Percentiles rank a stretch among this genome's conserved stretches.
phyloP scores from a whole-genome alignment of 2,113 vertebrate genomes.

The Sigmodon hispidus region DNA sequence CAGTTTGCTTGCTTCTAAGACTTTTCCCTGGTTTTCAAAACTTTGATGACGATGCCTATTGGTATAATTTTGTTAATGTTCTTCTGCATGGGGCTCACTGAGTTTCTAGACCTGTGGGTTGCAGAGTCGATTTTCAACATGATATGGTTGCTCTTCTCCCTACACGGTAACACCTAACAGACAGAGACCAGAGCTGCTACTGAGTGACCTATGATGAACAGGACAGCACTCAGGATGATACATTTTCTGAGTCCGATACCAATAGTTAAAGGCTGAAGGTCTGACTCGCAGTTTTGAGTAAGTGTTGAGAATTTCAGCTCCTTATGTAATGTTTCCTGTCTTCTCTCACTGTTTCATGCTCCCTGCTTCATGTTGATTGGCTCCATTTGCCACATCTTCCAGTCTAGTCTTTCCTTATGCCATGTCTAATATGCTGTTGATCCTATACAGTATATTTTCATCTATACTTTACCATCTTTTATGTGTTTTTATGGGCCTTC shows the following conservation, averaged over 20 bases:
- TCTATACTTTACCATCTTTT: neutral
- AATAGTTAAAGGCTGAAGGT: constrained; percentile 19
- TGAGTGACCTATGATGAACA: neutral
- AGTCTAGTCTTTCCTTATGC: neutral
- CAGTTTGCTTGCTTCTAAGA: neutral
- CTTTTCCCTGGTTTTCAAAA: neutral
- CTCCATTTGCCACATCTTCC: constrained; percentile 26
- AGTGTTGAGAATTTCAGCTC: constrained; percentile 3
- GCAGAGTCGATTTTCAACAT: neutral
- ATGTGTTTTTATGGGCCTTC: neutral
- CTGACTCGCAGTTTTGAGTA: constrained; percentile 6
- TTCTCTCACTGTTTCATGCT: neutral
- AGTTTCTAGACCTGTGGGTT: constrained; percentile 9
- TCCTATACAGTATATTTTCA: neutral
- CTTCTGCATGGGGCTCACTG: neutral
- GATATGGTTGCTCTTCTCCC: neutral
- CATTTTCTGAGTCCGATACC: neutral
- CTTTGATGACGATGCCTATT: neutral
- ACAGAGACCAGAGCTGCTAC: neutral
- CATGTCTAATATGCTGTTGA: neutral
- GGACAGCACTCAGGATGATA: neutral
- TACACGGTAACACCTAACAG: neutral
- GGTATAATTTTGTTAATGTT: neutral
- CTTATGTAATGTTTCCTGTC: neutral
- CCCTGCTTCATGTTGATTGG: neutral